Base-by-base conservation (phyloP, 2,797 vertebrate species). In the Onychomys leucogaster region DNA sequence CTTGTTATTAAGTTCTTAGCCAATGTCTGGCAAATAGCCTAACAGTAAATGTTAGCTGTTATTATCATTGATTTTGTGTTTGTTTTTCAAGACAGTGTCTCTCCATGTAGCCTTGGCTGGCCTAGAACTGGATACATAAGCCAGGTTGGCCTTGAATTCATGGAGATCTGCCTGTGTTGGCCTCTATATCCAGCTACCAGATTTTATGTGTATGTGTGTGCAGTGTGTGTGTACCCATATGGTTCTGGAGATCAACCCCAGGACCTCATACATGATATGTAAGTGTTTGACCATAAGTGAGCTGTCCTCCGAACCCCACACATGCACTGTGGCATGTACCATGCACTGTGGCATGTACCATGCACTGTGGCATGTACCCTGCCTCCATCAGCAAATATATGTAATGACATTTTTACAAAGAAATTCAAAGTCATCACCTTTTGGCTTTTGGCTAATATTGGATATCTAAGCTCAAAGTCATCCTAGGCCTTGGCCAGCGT, bases 1-100 rank as follows among this genome's bases (percentile, higher is more conserved):
- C 23, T 86, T 83, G 37, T 86, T 88, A 16, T 88, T 92, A 55
- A 84, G 63, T 49, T 84, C 73, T 93, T 85, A 91, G 49, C 41
- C 69, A 91, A 71, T 67, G 43, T 52, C 57, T 81, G 43, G 65
- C 65, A 89, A 34, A 69, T 37, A 69, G 52, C 57, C 86, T 84
- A 59, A 80, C 81, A 34, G 29, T 67, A 83, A 83, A 59, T 49
- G 16, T 21, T 37, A 67, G 89, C 25, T 67, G n/a, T 81, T 69
- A 67, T 55, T 19, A 69, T 32, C n/a, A 57, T 41, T 49, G 37
- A 3, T 71, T 84, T 59, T 69, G n/a, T 25, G 6, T 55, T 73
- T 37, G 5, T 84, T 71, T 85, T 57, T 73, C 43, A 37, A 69
- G 67, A 73, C 67, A 73, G n/a, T 52, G 49, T 57, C 67, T 73